Evolutionary conservation across 2,888 invertebrate genomes (phyloP), one percentile per base, ranked within the genome.

Genomic region (Mactromeris polynyma): DNA sequence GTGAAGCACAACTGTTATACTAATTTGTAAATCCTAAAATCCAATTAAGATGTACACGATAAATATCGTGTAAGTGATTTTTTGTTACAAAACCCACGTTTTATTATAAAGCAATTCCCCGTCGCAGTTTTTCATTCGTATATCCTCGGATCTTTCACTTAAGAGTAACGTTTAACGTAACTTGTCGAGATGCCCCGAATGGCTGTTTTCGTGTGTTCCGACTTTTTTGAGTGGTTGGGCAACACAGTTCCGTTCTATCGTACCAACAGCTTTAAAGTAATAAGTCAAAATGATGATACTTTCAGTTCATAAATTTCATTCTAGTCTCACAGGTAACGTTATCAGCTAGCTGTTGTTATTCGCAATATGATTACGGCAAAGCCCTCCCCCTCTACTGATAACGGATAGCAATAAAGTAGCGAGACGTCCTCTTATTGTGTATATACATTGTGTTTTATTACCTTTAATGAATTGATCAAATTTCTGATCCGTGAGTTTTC

Each of bases 41-140:
- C 73, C 14, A 73, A 73, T 73, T 73, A 73, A 36, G 73, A 73
- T 73, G 33, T 73, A 73, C 73, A 73, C 33, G 73, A 73, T 73
- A 73, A 73, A 17, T 14, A 36, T 36, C 31, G 14, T 36, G 36
- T 33, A 17, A 73, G 4, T 17, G 26, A 36, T 9, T 73, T 36
- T 36, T 36, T 73, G 36, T 73, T 33, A 33, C 73, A 73, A 73
- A 36, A 73, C 73, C 21, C 73, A 33, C 73, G 19, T 73, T 73
- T n/a, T 73, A 33, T 73, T 73, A 33, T 33, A 36, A 73, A 73
- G 26, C 31, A 73, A 64, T 64, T 64, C 33, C 31, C 6, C 36
- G 31, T 73, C 73, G 33, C 58, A 11, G 31, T 36, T 36, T 36
- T 7, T 36, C 73, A 73, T 36, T 73, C 36, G 36, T 26, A 73